Percentiles rank a stretch among this genome's conserved stretches.
These are phyloP conservation scores for Dromaius novaehollandiae DNA, from an alignment of 2,113 vertebrate species.

Conservation along the genomic window DNA sequence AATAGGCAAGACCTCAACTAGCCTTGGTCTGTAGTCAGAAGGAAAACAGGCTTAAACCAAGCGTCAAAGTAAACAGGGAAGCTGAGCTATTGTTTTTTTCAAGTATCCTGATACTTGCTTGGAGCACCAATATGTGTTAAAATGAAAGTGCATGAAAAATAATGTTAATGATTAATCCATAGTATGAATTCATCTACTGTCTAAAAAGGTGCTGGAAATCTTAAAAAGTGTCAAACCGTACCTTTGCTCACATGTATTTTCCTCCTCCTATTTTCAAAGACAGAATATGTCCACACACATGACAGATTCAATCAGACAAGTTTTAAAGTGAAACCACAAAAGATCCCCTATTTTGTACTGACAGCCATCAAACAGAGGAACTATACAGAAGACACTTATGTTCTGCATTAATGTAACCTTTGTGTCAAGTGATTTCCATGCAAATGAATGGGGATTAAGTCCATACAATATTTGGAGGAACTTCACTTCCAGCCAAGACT, in stretches of 20 bases:
- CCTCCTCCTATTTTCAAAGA: neutral
- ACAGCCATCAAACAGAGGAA: neutral
- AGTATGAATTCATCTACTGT: neutral
- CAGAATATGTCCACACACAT: neutral
- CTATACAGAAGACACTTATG: neutral
- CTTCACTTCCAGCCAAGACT: neutral
- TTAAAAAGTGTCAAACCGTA: neutral
- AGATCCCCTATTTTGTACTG: neutral
- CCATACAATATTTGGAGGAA: neutral
- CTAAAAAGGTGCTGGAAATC: neutral
- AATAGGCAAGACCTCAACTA: slow-evolving; percentile 34
- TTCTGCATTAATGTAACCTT: neutral
- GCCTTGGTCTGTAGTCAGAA: neutral
- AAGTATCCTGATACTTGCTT: neutral
- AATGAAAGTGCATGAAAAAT: slow-evolving; percentile 4
- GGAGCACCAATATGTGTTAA: neutral
- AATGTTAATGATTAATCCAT: neutral
- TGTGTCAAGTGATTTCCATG: neutral
- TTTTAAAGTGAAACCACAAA: neutral
- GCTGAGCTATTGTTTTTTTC: neutral
- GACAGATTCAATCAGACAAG: neutral
- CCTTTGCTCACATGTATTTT: neutral
- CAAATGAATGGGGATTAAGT: neutral
- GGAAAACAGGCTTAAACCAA: slow-evolving; percentile 9
- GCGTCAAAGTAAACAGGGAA: slow-evolving; percentile 38